A percentile compares a stretch with the other conserved stretches of the same genome.
Conservation (phyloP, 1,140 invertebrate genomes). For the Drosophila sturtevanti region DNA sequence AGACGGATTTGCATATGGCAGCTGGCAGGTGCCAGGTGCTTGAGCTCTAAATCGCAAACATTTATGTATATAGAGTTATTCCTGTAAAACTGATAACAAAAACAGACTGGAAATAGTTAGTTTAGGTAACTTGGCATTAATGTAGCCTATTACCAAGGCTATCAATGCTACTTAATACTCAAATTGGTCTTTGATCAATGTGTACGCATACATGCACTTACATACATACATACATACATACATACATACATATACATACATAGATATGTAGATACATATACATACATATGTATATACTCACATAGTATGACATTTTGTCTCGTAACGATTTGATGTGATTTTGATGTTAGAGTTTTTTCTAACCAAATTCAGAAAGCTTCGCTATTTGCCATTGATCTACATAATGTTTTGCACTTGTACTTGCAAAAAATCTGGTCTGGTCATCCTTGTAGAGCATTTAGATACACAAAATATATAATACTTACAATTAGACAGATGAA, state of each 20-base stretch:
- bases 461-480: constrained; percentile 3
- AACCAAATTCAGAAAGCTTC: constrained; percentile 67
- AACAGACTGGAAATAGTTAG: not conserved
- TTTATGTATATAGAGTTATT: constrained; percentile 25
- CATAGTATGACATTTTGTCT: not conserved
- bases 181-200: constrained; percentile 58
- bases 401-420: constrained; percentile 63
- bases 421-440: constrained; percentile 55
- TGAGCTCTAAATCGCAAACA: not conserved
- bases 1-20: constrained; percentile 59
- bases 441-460: constrained; percentile 66
- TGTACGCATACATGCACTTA: not conserved
- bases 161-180: constrained; percentile 18
- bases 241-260: not conserved
- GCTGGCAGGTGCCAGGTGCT: constrained; percentile 38
- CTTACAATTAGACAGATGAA: constrained; percentile 49
- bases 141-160: not conserved
- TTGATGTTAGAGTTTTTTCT: constrained; percentile 47
- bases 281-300: not conserved
- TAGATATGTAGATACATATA: not conserved
- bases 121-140: not conserved
- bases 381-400: constrained; percentile 77
- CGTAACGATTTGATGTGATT: constrained; percentile 59
- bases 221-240: not conserved
- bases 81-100: constrained; percentile 46